phyloP scores from a whole-genome alignment of 2,113 vertebrate species.

The Callipepla californica region DNA sequence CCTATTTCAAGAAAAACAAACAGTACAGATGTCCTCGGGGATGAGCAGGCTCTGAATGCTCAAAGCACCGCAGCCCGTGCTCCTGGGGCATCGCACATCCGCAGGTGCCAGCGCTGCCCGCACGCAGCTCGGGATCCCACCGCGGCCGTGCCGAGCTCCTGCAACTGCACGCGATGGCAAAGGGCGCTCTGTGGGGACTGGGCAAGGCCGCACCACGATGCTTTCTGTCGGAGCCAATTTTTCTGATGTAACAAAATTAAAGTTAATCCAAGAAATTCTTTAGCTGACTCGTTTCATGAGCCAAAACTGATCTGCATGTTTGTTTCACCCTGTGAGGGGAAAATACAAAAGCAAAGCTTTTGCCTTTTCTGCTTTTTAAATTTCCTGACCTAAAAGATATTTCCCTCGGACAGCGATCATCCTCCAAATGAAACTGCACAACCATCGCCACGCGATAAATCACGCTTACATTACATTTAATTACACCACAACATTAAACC shows the following conservation, averaged over 20 bases:
- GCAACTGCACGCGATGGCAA: background rate
- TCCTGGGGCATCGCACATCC: background rate
- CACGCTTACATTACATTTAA: background rate
- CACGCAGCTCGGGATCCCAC: background rate
- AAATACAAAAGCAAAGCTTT: background rate
- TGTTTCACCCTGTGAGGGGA: background rate
- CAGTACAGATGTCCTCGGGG: background rate
- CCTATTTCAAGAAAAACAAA: background rate
- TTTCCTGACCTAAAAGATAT: background rate
- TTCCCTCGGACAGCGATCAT: background rate
- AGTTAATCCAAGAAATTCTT: slow-evolving; percentile 33
- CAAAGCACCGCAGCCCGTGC: background rate
- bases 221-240: slow-evolving; percentile 33
- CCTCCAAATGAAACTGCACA: background rate
- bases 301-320: background rate
- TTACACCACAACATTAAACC: background rate
- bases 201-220: slow-evolving; percentile 25
- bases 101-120: background rate
- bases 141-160: background rate
- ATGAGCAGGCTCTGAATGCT: background rate
- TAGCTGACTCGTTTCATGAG: slow-evolving; percentile 27
- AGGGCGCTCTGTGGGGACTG: background rate
- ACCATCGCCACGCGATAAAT: background rate
- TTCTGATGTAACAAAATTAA: slow-evolving; percentile 44
- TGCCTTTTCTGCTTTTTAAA: background rate